Percentiles rank a stretch among this genome's conserved stretches.
phyloP scores from a whole-genome alignment of 2,888 invertebrate genomes.

The Polyommatus iphigenia region DNA sequence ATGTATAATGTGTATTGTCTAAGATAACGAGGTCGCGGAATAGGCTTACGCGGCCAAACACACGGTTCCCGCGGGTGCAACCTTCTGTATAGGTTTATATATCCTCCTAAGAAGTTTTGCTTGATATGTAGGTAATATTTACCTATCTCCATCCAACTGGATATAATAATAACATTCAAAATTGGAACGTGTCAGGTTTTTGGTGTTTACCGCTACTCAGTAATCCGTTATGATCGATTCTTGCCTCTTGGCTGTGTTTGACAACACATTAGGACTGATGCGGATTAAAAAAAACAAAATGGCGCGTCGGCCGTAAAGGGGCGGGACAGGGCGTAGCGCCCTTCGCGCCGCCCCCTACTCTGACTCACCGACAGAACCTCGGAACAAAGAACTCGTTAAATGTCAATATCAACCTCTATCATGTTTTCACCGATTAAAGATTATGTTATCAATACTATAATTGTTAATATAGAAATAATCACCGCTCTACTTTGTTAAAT shows the following conservation, averaged over 20 bases:
- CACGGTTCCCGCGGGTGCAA: too few species aligned
- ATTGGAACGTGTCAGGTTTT: neutral
- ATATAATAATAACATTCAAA: neutral
- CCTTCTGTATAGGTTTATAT: too few species aligned
- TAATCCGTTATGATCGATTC: slow-evolving; percentile 39
- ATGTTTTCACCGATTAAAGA: neutral
- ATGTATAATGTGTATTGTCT: too few species aligned
- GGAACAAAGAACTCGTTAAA: slow-evolving; percentile 21
- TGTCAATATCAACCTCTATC: neutral
- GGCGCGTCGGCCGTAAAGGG: slow-evolving; percentile 65
- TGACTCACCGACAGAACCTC: slow-evolving; percentile 53
- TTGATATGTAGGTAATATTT: neutral
- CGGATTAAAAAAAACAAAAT: slow-evolving; percentile 71
- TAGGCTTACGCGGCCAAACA: too few species aligned
- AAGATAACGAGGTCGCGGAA: too few species aligned
- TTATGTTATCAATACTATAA: neutral
- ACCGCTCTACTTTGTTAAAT: neutral
- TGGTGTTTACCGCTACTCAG: neutral
- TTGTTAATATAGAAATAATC: neutral
- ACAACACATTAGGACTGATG: slow-evolving; percentile 71
- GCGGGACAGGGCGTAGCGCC: slow-evolving; percentile 67
- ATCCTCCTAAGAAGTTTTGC: neutral
- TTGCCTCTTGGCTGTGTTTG: slow-evolving; percentile 63
- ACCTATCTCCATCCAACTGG: neutral
- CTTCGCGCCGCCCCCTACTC: slow-evolving; percentile 73